phyloP scores from a whole-genome alignment of 1,140 invertebrate species.

The Heterodera schachtii region DNA sequence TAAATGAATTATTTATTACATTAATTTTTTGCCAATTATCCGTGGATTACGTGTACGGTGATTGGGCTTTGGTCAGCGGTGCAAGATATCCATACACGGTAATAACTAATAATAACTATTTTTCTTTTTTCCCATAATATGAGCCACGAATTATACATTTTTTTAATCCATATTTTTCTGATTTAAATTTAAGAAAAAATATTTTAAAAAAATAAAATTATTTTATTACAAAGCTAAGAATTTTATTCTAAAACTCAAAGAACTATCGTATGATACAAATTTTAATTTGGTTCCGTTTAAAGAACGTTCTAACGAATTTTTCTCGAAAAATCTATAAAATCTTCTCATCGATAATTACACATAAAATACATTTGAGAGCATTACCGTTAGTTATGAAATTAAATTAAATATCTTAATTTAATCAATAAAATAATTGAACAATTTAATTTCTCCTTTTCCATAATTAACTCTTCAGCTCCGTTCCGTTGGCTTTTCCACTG shows the following conservation, averaged over 20 bases:
- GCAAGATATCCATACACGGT: constrained; percentile 10
- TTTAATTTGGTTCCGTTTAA: too few relatives aligned
- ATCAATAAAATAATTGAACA: too few relatives aligned
- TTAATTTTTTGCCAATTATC: constrained; percentile 13
- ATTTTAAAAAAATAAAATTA: background rate
- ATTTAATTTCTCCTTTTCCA: too few relatives aligned
- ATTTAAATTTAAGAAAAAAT: background rate
- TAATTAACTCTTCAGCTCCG: background rate
- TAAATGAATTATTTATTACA: constrained; percentile 4
- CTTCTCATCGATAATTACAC: too few relatives aligned
- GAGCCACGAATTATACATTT: too few relatives aligned
- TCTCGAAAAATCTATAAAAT: too few relatives aligned
- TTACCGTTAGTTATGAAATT: background rate
- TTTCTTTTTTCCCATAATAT: background rate
- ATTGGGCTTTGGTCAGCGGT: constrained; percentile 30
- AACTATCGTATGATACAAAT: too few relatives aligned
- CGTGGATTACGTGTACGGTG: constrained; percentile 17
- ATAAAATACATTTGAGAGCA: background rate
- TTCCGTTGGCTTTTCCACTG: constrained; percentile 22
- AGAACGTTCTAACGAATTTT: too few relatives aligned
- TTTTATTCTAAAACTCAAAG: too few relatives aligned
- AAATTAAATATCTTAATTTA: too few relatives aligned
- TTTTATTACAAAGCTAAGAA: too few relatives aligned
- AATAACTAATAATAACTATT: constrained; percentile 1
- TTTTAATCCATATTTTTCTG: background rate